Conservation (phyloP, 1,140 invertebrate species). For the Calephelis nemesis region DNA sequence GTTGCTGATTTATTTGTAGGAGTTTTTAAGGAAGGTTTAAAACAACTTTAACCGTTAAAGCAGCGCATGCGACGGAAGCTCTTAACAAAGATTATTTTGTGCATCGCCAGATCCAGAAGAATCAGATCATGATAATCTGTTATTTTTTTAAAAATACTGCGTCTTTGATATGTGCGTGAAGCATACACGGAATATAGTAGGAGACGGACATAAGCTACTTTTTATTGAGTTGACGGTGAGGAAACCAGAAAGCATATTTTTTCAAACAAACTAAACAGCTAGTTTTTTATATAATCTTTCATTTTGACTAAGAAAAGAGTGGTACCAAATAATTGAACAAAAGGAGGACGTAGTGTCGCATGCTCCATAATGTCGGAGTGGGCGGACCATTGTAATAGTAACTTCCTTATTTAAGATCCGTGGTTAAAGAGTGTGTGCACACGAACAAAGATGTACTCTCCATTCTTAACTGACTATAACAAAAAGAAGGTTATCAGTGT, state of each 20-base stretch:
- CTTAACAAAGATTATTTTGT: too few relatives aligned
- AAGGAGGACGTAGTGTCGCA: not conserved
- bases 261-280: not conserved
- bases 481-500: too few relatives aligned
- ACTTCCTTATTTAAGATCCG: conserved; percentile 10
- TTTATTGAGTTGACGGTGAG: too few relatives aligned
- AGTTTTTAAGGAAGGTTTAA: too few relatives aligned
- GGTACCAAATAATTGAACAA: not conserved
- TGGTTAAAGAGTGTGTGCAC: conserved; percentile 1
- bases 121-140: too few relatives aligned
- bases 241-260: not conserved
- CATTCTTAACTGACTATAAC: not conserved
- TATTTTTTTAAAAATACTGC: too few relatives aligned
- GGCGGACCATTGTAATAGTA: conserved; percentile 2
- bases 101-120: too few relatives aligned
- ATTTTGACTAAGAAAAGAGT: not conserved
- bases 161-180: too few relatives aligned
- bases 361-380: not conserved
- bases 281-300: not conserved
- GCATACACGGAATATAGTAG: too few relatives aligned
- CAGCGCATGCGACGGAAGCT: too few relatives aligned
- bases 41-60: too few relatives aligned
- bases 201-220: not conserved
- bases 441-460: not conserved
- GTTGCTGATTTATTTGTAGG: too few relatives aligned